Base-by-base conservation (phyloP, 2,888 invertebrate species). In the Acronicta psi region DNA sequence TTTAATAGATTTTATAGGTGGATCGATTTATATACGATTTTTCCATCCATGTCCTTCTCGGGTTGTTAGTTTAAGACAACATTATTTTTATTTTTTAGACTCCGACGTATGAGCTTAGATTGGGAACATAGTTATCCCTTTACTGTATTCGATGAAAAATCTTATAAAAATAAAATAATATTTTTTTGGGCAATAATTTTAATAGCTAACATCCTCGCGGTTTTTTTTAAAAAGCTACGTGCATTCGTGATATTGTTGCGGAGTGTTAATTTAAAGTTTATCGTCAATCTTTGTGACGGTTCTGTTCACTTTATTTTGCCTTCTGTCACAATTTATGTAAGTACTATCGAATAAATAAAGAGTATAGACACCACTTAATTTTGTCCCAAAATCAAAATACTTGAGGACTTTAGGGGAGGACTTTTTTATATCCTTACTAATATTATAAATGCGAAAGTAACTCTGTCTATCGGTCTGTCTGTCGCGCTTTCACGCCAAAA, bases 1-100 rank as follows among this genome's bases (percentile, higher is more conserved):
- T 76, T 77, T 74, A 71, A 63, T 79, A 71, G 55, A 74, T 73
- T 68, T 77, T 79, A 64, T 76, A 64, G 60, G 40, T 64, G 61
- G 49, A 56, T 62, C 70, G 59, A 64, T 70, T 62, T 71, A 73
- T 67, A 74, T 59, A 71, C 58, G 55, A 64, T 64, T 57, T 76
- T 62, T 60, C 73, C 69, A 77, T 72, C 71, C 69, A 58, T 73
- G 65, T 70, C 75, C 66, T 66, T 60, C 65, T 77, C 71, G 82
- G 76, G 66, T 75, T 78, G 77, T 75, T 73, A 68, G 65, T 55
- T 71, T 57, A 62, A 68, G 57, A 59, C 43, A 36, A 37, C 57
- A 55, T 68, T 60, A 31, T 59, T 62, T 75, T 60, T 37, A 61
- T 38, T 49, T 49, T 41, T 38, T 66, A 44, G 62, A 72, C 58